Percentiles rank a stretch among this genome's conserved stretches.
These are phyloP conservation scores for Oncorhynchus kisutch DNA, from an alignment of 2,113 vertebrate genomes.

Conservation along the genomic window DNA sequence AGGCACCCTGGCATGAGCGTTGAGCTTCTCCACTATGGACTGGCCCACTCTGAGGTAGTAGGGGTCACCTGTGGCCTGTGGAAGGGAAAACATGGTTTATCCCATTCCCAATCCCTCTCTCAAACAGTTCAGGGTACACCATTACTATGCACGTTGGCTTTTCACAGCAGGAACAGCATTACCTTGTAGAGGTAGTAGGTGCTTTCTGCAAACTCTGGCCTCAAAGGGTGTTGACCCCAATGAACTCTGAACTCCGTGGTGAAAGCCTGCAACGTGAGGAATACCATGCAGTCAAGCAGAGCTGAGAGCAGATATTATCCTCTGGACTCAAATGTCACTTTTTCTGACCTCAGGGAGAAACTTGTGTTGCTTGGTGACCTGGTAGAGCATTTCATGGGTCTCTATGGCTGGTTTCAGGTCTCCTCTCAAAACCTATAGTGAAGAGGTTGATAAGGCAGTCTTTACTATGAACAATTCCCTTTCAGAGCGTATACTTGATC, in stretches of 20 bases:
- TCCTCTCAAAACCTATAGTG: conserved; percentile 87
- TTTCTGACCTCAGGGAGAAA: conserved; percentile 93
- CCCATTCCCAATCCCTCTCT: background rate
- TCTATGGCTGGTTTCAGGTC: conserved; percentile 98
- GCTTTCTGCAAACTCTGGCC: conserved; percentile 98
- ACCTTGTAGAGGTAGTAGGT: conserved; percentile 99
- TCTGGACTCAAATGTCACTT: background rate
- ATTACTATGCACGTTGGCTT: too few relatives aligned
- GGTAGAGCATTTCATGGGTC: conserved; percentile 99
- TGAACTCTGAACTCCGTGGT: conserved; percentile 97
- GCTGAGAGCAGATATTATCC: too few relatives aligned
- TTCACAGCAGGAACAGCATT: conserved; percentile 11
- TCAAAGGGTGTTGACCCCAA: conserved; percentile 95
- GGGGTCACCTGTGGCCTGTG: conserved; percentile 92
- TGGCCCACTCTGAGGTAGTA: conserved; percentile 98
- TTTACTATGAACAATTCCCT: too few relatives aligned
- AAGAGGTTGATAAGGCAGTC: background rate
- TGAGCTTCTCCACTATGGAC: conserved; percentile 97
- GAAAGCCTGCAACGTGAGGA: conserved; percentile 81
- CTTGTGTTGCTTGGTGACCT: conserved; percentile 98
- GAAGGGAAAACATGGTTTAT: background rate
- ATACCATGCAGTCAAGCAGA: background rate
- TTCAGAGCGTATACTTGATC: background rate
- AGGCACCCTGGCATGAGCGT: conserved; percentile 93
- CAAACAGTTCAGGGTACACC: too few relatives aligned